Percentiles rank a stretch among this genome's conserved stretches.
Conservation (phyloP, 2,113 vertebrate species). For the Penelope pileata region DNA sequence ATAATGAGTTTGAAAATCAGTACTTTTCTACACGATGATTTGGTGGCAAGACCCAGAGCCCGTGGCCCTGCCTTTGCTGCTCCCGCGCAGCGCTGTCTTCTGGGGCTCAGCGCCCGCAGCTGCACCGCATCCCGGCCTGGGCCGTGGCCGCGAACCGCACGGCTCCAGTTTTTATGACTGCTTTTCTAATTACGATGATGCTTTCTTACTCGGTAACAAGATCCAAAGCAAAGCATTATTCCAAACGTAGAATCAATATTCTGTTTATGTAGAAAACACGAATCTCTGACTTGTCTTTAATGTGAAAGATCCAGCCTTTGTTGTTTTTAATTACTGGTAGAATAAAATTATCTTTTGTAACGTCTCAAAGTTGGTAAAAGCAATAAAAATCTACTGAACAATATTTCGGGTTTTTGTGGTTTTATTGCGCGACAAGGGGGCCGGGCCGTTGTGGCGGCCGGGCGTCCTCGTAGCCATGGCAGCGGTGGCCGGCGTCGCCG, state of each 20-base stretch:
- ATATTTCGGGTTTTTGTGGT: neutral
- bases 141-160: no score
- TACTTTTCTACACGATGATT: constrained; percentile 46
- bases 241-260: constrained; percentile 57
- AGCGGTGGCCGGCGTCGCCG: neutral
- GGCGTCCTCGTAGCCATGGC: neutral
- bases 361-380: constrained; percentile 81
- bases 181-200: constrained; percentile 73
- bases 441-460: neutral
- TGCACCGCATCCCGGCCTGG: constrained; percentile 25
- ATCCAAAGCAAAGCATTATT: constrained; percentile 70
- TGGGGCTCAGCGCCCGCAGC: constrained; percentile 62
- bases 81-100: constrained; percentile 53
- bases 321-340: constrained; percentile 74
- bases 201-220: constrained; percentile 76
- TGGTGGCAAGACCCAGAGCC: constrained; percentile 24
- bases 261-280: constrained; percentile 65
- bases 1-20: constrained; percentile 33
- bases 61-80: no score
- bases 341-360: constrained; percentile 82
- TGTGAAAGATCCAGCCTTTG: constrained; percentile 74
- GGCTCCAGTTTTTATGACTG: constrained; percentile 75
- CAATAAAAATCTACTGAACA: constrained; percentile 86
- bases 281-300: constrained; percentile 50
- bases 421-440: no score